phyloP scores from a whole-genome alignment of 2,113 vertebrate genomes.

The Ranitomeya variabilis region DNA sequence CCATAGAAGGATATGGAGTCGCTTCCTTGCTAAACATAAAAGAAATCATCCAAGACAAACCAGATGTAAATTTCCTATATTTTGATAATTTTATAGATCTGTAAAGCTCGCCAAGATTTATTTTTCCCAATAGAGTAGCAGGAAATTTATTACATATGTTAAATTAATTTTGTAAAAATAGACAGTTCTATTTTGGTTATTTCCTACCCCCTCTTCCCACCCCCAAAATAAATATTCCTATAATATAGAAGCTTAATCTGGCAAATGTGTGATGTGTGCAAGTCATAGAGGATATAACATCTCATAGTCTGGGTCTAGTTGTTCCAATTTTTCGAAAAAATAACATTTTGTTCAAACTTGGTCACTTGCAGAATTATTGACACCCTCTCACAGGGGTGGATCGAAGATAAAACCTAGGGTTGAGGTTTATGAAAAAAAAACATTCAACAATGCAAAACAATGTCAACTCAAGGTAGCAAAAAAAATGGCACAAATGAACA shows the following conservation, averaged over 20 bases:
- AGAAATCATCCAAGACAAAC: neutral
- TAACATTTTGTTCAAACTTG: too few species aligned
- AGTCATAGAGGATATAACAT: too few species aligned
- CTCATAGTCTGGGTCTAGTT: too few species aligned
- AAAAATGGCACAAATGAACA: too few species aligned
- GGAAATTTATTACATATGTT: constrained; percentile 35
- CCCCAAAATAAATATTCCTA: neutral
- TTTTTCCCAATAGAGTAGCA: constrained; percentile 1
- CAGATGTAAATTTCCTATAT: constrained; percentile 41
- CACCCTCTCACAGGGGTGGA: too few species aligned
- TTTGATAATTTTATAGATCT: constrained; percentile 22
- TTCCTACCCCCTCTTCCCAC: neutral
- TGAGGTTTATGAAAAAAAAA: too few species aligned
- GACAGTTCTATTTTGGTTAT: constrained; percentile 9
- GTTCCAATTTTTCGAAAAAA: too few species aligned
- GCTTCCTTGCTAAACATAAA: neutral
- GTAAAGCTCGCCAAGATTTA: neutral
- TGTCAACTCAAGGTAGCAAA: too few species aligned
- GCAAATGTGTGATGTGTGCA: neutral
- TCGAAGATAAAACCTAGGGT: too few species aligned
- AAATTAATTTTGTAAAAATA: neutral
- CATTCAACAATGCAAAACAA: too few species aligned
- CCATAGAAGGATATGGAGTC: constrained; percentile 47
- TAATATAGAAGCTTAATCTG: neutral
- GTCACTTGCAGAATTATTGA: too few species aligned